Evolutionary conservation across 2,888 invertebrate genomes (phyloP).

Genomic region (Loripinus fragilis): DNA sequence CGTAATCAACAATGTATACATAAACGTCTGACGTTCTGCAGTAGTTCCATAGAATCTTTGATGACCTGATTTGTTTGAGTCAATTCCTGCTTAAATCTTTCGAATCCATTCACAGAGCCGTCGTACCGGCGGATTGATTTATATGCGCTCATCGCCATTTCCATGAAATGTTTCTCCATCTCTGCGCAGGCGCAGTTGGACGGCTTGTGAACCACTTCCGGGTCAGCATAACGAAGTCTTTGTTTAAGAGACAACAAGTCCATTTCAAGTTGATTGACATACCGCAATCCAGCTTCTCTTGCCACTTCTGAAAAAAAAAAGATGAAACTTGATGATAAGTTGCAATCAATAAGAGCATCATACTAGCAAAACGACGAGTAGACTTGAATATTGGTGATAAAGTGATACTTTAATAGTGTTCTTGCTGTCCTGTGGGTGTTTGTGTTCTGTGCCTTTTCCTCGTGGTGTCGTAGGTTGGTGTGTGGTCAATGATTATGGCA

Average conservation of each 20-base stretch:
- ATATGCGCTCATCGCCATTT: slow-evolving; percentile 73
- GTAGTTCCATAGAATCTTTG: slow-evolving; percentile 65
- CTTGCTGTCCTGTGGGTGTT: too few relatives aligned
- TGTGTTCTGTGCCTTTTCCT: too few relatives aligned
- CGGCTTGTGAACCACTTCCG: slow-evolving; percentile 54
- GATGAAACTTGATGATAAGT: background rate
- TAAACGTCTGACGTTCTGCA: slow-evolving; percentile 66
- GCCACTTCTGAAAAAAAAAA: slow-evolving; percentile 55
- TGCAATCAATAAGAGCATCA: too few relatives aligned
- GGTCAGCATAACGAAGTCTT: slow-evolving; percentile 46
- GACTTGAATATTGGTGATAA: too few relatives aligned
- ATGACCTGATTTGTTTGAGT: slow-evolving; percentile 68
- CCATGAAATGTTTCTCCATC: slow-evolving; percentile 70
- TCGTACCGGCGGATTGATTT: slow-evolving; percentile 66
- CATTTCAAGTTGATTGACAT: slow-evolving; percentile 57
- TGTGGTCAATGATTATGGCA: too few relatives aligned
- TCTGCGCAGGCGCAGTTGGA: slow-evolving; percentile 70
- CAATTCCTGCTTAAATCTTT: slow-evolving; percentile 68
- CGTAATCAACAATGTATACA: slow-evolving; percentile 59
- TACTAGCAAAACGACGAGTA: too few relatives aligned
- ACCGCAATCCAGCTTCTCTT: slow-evolving; percentile 58
- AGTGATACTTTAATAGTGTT: too few relatives aligned
- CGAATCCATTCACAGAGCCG: slow-evolving; percentile 64
- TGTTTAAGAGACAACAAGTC: slow-evolving; percentile 53
- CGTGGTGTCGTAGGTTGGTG: too few relatives aligned